Evolutionary conservation across 2,113 vertebrate species (phyloP), one percentile per base, ranked within the genome.

Genomic region (Phoxinus phoxinus): DNA sequence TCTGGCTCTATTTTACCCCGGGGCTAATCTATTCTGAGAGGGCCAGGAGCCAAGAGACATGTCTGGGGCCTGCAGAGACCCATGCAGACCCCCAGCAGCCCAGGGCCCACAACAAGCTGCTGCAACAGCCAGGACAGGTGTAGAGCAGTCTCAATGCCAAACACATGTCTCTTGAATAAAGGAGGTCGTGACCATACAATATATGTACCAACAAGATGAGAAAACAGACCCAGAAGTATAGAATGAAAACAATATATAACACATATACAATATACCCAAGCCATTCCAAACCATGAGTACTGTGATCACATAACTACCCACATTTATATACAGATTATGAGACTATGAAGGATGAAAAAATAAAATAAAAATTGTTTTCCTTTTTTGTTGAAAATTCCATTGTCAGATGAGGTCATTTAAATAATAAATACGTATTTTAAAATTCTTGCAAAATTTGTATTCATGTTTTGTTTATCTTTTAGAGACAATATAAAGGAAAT

Each of bases 61-160:
- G 77, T 79, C 86, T 81, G 77, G 77, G 76, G 78, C 69, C 56
- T 51, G 83, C 83, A 53, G 46, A 73, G 83, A 81, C 73, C 86
- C 73, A 67, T 59, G 74, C 72, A 71, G 35, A 65, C 59, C 71
- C 46, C 73, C 73, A 71, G 61, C 32, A 78, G 81, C 35, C 80
- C 17, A 37, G 25, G 48, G 63, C 56, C 51, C 85, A 86, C 37
- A 74, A 61, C 85, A 81, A 81, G 51, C 85, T 86, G 85, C 67
- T 86, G 23, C 53, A 23, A 58, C 51, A 74, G 48, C 77, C 67
- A 74, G 53, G 67, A 81, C 85, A 86, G 79, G 85, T 86, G 79
- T 65, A 65, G 58, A 76, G 78, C 32, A 25, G 25, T 27, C 9
- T 41, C 79, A 32, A 67, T 27, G 79, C 79, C 79, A 86, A 86